phyloP scores from a whole-genome alignment of 2,888 invertebrate species.

The Morpho achilles region DNA sequence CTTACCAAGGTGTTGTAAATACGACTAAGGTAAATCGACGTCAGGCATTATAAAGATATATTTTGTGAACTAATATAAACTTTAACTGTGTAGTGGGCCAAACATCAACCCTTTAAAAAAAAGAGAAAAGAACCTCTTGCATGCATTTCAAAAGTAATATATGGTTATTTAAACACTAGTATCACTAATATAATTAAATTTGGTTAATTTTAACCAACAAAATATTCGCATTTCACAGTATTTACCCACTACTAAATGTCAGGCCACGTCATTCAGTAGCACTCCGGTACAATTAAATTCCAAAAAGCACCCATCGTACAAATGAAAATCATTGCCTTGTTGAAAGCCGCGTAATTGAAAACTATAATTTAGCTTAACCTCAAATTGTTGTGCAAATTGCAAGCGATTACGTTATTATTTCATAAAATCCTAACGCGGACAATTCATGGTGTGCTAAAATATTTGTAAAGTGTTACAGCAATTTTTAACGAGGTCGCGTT shows the following conservation, averaged over 20 bases:
- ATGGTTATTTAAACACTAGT: too few relatives aligned
- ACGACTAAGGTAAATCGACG: too few relatives aligned
- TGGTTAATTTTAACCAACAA: too few relatives aligned
- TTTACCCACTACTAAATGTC: constrained; percentile 1
- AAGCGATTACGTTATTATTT: not conserved
- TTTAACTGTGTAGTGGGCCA: too few relatives aligned
- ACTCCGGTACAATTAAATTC: constrained; percentile 7
- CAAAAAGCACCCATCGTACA: constrained; percentile 11
- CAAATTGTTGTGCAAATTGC: constrained; percentile 6
- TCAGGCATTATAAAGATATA: too few relatives aligned
- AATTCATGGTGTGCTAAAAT: not conserved
- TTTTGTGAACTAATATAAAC: too few relatives aligned
- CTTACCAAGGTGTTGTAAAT: too few relatives aligned
- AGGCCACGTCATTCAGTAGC: not conserved
- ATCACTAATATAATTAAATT: too few relatives aligned
- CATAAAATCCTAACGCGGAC: not conserved
- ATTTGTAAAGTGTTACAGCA: not conserved
- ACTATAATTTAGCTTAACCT: constrained; percentile 11
- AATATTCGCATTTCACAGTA: constrained; percentile 3
- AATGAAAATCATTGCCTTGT: constrained; percentile 13
- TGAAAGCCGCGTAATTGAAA: constrained; percentile 16
- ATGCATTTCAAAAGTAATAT: too few relatives aligned
- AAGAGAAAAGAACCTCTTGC: too few relatives aligned
- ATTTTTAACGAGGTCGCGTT: too few relatives aligned
- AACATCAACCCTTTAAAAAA: too few relatives aligned